Evolutionary conservation across 1,140 invertebrate genomes (phyloP).

Genomic region (Drosophila equinoxialis): DNA sequence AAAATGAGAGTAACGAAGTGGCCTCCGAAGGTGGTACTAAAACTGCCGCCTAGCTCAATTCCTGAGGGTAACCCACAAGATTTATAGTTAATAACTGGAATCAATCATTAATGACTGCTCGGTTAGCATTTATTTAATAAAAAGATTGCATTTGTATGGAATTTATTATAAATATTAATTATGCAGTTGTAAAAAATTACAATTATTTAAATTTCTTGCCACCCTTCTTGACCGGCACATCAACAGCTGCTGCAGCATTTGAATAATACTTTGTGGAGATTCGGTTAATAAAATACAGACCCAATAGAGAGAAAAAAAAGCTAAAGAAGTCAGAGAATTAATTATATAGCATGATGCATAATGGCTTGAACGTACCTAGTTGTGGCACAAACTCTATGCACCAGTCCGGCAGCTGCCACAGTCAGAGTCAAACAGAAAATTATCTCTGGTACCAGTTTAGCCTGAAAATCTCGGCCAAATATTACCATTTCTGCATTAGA

Average conservation of each 20-base stretch:
- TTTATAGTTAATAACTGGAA: background rate
- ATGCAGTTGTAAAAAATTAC: background rate
- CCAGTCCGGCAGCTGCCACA: slow-evolving; percentile 64
- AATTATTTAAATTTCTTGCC: slow-evolving; percentile 62
- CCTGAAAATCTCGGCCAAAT: slow-evolving; percentile 78
- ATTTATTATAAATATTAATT: background rate
- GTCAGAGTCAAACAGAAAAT: slow-evolving; percentile 71
- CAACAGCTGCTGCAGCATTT: slow-evolving; percentile 41
- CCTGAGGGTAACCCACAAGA: background rate
- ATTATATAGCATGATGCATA: background rate
- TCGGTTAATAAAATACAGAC: slow-evolving; percentile 77
- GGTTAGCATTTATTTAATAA: background rate
- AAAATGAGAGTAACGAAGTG: slow-evolving; percentile 38
- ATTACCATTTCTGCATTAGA: slow-evolving; percentile 77
- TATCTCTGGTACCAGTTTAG: slow-evolving; percentile 80
- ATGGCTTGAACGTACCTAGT: slow-evolving; percentile 59
- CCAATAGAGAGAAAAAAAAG: slow-evolving; percentile 73
- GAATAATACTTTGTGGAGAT: slow-evolving; percentile 78
- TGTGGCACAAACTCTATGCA: slow-evolving; percentile 82
- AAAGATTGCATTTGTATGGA: background rate
- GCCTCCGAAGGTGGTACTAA: slow-evolving; percentile 51
- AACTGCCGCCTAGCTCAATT: background rate
- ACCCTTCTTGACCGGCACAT: slow-evolving; percentile 46
- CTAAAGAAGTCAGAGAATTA: slow-evolving; percentile 34
- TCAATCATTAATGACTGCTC: background rate